Base-by-base conservation (phyloP, 1,140 invertebrate genomes). In the Trachelipus rathkii region DNA sequence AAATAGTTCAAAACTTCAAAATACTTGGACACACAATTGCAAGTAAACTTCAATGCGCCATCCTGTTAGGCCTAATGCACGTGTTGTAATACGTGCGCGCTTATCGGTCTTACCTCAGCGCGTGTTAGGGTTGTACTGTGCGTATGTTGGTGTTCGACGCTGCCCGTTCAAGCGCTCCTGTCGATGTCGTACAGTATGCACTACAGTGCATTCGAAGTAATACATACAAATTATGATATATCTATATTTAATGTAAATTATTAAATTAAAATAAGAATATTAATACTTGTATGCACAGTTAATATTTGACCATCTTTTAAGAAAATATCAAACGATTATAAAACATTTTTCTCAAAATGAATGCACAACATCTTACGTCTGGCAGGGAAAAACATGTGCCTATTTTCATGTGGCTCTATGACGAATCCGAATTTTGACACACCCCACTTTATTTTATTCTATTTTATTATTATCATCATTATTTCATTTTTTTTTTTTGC, bases 51-150 rank as follows among this genome's bases (percentile, higher is more conserved):
- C 50, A 60, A 60, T 60, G 50, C 50, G 50, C 50, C 50, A 60
- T 60, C 50, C 50, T 60, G 50, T 60, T 60, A 60, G 50, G 50
- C 50, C 50, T 60, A 60, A 60, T 19, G 50, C 50, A 60, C 50
- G 50, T 60, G 50, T 13, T 60, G 50, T 60, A 60, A 60, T 60
- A 60, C 50, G 50, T 60, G 50, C 50, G 50, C 19, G 50, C 50
- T 60, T 19, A 15, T 60, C 50, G 50, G 50, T 60, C 50, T 19
- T 60, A 15, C 50, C 50, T 60, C 50, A 60, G 50, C 50, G 50
- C 50, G 50, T 60, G 50, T 60, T 60, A 19, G 50, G 11, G 11
- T 60, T 60, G 50, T 60, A 60, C 50, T 60, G 50, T 60, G 50
- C 50, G 50, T 60, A 60, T 60, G 50, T 60, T 60, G 50, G 50